Evolutionary conservation across 2,113 vertebrate genomes (phyloP), one percentile per base, ranked within the genome.

Genomic region (Ancistrus triradiatus): DNA sequence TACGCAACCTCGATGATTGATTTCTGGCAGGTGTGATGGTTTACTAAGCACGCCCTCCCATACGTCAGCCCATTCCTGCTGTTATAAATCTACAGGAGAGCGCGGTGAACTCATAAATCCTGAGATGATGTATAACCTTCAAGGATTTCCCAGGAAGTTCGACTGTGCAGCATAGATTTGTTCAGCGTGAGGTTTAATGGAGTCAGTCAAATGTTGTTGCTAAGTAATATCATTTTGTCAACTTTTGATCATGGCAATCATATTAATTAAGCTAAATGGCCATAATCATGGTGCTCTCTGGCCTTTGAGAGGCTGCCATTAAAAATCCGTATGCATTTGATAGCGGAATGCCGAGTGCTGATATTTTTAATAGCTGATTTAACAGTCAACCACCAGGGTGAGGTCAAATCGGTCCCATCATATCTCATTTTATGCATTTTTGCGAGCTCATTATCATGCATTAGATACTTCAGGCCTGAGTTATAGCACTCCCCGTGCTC

Each of bases 91-190:
- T 65, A 46, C 3, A 61, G 63, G 42, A 9, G 18, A 62, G 66
- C 59, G 58, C 48, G 25, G 53, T 24, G 31, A n/a, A 13, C 37
- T 55, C 64, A 68, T 63, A 66, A 65, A 69, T 74, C 66, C 50
- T 55, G 13, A 33, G 52, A 67, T 63, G 73, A 77, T 77, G 42
- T 60, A 52, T 61, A 68, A 73, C 74, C 66, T 72, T 74, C 61
- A 67, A 53, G 49, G 37, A 67, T 69, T 68, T 65, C 69, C 56
- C 40, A 60, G 64, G 22, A 75, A 70, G 65, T 72, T 78, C 71
- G 40, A 72, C 46, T 47, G 28, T 17, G 25, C 58, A 42, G 61
- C 38, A 70, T 61, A 67, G 43, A 59, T 74, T 47, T 62, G 47
- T 63, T 50, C 18, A 35, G 27, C 2, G 3, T 7, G 58, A 9